Base-by-base conservation (phyloP, 2,113 vertebrate species). In the Petrocephalus microphthalmus region DNA sequence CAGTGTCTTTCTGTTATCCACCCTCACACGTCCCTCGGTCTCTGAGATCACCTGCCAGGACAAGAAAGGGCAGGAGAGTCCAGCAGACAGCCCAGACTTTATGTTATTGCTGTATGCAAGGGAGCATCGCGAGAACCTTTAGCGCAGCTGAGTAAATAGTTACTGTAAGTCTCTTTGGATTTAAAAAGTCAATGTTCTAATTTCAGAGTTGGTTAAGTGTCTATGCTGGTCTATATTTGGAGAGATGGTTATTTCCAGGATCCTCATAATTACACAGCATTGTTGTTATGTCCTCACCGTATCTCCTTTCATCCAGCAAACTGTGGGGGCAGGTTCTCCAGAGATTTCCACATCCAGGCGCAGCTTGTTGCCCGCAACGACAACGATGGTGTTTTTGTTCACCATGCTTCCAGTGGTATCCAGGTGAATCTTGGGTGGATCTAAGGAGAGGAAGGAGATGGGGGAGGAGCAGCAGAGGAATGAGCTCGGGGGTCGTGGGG, bases 391-490 rank as follows among this genome's bases (percentile, higher is more conserved):
- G 89, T 97, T 98, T 42, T 96, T 94, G 3, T 92, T 93, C 52
- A 94, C 94, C 1, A 71, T 4, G 87, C 92, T 92, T 15, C 95
- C 92, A 0, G 95, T 95, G 78, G 95, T 95, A 92, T 98, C 97
- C 94, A 98, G 92, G 94, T 97, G 96, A 89, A 98, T 98, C 90
- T 96, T 98, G 6, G 97, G 97, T 82, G 97, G 97, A 25, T 98
- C 97, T 98, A 87, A 37, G 25, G 20, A 56, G 17, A n/a, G 71
- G 29, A 85, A 85, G 20, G 85, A 6, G 20, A 22, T 5, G 78
- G 45, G 37, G 19, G 42, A 49, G 22, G 78, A 3, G 22, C 19
- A 83, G 42, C 20, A 83, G 19, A 42, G 22, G 5, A 84, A 11
- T n/a, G 81, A 25, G 19, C 42, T 11, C 20, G 10, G 17, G 81